Conservation (phyloP, 2,113 vertebrate species). For the Zosterops hypoxanthus region DNA sequence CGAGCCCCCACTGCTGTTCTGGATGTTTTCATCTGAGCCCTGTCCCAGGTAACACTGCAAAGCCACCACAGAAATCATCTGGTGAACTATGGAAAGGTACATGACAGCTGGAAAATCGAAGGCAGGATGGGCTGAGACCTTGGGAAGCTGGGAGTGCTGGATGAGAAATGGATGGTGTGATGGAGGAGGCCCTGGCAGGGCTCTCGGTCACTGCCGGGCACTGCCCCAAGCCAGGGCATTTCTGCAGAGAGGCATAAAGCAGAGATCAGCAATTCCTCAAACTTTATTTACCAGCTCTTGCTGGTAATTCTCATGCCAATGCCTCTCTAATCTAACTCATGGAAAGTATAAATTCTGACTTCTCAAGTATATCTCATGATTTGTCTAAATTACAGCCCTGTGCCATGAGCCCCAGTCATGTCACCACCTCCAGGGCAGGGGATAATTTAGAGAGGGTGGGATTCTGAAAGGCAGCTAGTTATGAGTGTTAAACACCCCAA, state of each 20-base stretch:
- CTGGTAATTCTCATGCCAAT: neutral
- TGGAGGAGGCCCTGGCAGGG: conserved; percentile 10
- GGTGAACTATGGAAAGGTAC: neutral
- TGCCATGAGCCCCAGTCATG: neutral
- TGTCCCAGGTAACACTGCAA: neutral
- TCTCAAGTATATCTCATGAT: neutral
- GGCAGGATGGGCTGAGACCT: neutral
- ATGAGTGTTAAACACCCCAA: neutral
- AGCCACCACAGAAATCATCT: neutral
- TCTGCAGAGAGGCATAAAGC: neutral
- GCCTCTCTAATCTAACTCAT: neutral
- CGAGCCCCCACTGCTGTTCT: neutral
- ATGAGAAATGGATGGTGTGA: neutral
- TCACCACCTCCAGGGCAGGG: neutral
- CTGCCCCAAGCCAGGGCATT: neutral
- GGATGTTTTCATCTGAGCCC: neutral
- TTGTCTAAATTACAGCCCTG: neutral
- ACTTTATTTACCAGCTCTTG: neutral
- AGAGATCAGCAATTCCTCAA: neutral
- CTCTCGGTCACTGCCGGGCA: neutral
- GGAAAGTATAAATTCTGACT: neutral
- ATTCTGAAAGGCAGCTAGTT: neutral
- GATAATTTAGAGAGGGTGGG: neutral
- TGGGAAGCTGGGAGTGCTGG: neutral
- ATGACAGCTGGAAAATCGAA: neutral